phyloP scores from a whole-genome alignment of 2,888 invertebrate genomes.

The Drosophila histrio region DNA sequence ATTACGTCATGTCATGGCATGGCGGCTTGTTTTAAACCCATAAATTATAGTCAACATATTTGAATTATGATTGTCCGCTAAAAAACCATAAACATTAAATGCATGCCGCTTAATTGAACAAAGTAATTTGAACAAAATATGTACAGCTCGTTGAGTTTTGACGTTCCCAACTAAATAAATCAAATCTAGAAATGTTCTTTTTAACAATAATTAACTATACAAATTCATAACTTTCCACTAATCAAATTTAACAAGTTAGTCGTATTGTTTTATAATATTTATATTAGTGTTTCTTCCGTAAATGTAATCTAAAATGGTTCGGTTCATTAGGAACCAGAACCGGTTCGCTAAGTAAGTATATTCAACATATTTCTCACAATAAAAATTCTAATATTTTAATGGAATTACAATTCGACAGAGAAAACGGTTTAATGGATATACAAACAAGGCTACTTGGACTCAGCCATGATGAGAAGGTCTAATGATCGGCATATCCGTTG shows the following conservation, averaged over 20 bases:
- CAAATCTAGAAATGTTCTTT: neutral
- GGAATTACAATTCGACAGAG: neutral
- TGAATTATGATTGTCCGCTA: slow-evolving; percentile 48
- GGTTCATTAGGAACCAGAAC: neutral
- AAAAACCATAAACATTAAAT: slow-evolving; percentile 34
- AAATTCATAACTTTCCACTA: neutral
- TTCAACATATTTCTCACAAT: too few species aligned
- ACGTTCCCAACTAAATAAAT: neutral
- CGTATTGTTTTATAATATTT: neutral
- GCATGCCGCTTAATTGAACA: slow-evolving; percentile 29
- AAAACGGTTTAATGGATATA: neutral
- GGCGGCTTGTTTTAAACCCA: slow-evolving; percentile 48
- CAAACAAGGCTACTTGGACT: neutral
- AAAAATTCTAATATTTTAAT: neutral
- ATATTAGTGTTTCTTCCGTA: too few species aligned
- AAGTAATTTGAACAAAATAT: slow-evolving; percentile 29
- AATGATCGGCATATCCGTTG: slow-evolving; percentile 2
- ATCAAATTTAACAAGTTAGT: neutral
- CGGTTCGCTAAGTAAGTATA: neutral
- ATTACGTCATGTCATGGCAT: slow-evolving; percentile 52
- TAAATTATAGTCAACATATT: slow-evolving; percentile 53
- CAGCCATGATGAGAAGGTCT: slow-evolving; percentile 5
- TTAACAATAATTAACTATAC: neutral
- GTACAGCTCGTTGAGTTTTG: neutral
- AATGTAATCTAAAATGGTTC: neutral